Percentiles rank a stretch among this genome's conserved stretches.
These are phyloP conservation scores for Trypoxylus dichotomus DNA, from an alignment of 1,140 invertebrate genomes.

Conservation along the genomic window DNA sequence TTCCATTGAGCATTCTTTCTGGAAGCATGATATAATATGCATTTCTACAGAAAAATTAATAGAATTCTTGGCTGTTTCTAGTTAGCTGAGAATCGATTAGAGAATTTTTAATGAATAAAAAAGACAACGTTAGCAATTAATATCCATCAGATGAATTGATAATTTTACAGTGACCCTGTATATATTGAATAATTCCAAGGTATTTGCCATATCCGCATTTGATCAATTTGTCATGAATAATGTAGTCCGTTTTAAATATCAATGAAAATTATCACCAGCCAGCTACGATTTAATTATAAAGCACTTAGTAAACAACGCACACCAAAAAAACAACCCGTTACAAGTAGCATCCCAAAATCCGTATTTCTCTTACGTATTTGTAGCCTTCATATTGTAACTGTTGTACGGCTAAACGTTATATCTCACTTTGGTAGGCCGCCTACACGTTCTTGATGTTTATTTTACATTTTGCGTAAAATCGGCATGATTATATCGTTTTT, in stretches of 20 bases:
- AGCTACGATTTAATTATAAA: neutral
- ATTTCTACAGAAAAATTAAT: no score
- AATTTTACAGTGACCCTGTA: neutral
- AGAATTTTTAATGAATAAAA: no score
- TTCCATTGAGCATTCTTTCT: no score
- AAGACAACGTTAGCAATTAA: no score
- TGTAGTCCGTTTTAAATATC: neutral
- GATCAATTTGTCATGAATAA: neutral
- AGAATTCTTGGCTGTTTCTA: no score
- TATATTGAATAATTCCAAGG: neutral
- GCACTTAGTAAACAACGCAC: no score
- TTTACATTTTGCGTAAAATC: neutral
- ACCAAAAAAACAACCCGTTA: no score
- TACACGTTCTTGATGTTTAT: neutral
- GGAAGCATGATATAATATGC: no score
- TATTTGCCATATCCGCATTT: neutral
- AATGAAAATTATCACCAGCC: neutral
- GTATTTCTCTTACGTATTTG: neutral
- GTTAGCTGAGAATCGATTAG: no score
- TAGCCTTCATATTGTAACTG: neutral
- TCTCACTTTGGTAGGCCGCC: neutral
- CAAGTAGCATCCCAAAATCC: neutral
- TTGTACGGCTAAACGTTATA: neutral
- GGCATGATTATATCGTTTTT: neutral
- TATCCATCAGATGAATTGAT: no score